A percentile compares a stretch with the other conserved stretches of the same genome.
These are phyloP conservation scores for Alexandromys fortis DNA, from an alignment of 2,113 vertebrate species.

Conservation along the genomic window DNA sequence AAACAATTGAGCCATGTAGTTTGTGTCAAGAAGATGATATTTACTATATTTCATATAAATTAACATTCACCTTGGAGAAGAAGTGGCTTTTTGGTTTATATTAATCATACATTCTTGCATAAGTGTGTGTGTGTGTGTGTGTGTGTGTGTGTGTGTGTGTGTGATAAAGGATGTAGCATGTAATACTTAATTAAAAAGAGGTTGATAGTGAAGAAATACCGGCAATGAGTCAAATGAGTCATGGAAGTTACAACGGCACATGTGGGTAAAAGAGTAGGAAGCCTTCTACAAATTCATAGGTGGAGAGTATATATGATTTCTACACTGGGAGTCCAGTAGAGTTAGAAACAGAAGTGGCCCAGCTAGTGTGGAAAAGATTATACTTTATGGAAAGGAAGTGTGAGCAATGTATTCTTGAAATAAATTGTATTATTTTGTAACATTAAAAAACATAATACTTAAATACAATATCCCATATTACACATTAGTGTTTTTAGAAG, in stretches of 20 bases:
- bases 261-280: background rate
- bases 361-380: background rate
- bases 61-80: background rate
- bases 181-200: background rate
- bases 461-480: background rate
- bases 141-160: background rate
- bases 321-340: background rate
- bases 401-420: background rate
- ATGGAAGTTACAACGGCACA: background rate
- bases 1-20: background rate
- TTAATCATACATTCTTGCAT: background rate
- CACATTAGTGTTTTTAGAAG: background rate
- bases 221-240: background rate
- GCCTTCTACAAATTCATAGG: background rate
- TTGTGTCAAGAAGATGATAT: background rate
- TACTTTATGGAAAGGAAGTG: background rate
- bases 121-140: background rate
- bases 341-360: background rate
- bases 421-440: background rate
- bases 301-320: background rate
- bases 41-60: background rate
- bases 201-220: background rate
- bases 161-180: background rate
- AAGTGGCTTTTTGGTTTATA: background rate
- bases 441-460: background rate